These are phyloP conservation scores for Naso thynnoides DNA, from an alignment of 2,797 vertebrate genomes.

Conservation along the genomic window DNA sequence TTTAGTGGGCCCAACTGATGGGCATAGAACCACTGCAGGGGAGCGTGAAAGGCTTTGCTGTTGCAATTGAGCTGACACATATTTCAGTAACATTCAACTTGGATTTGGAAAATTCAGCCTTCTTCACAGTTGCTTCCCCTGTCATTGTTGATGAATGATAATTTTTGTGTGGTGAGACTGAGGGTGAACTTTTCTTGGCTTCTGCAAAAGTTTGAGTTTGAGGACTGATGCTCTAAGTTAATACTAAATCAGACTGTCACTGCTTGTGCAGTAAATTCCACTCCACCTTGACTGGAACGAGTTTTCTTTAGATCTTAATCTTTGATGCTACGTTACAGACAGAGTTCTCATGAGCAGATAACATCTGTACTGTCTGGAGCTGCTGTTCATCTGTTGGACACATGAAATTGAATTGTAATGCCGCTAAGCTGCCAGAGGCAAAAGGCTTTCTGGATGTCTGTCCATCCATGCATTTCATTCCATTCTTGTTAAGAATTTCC, in stretches of 20 bases:
- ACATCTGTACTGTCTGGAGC: conserved; percentile 42
- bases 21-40: too few relatives aligned
- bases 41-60: too few relatives aligned
- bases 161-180: too few relatives aligned
- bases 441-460: not conserved
- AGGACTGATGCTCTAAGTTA: not conserved
- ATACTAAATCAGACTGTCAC: conserved; percentile 1
- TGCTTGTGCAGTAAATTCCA: conserved; percentile 20
- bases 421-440: too few relatives aligned
- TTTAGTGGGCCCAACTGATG: not conserved
- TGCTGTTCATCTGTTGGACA: conserved; percentile 50
- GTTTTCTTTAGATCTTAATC: conserved; percentile 19
- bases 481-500: not conserved
- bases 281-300: conserved; percentile 25
- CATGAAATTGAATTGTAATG: conserved; percentile 40
- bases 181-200: too few relatives aligned
- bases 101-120: too few relatives aligned
- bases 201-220: too few relatives aligned
- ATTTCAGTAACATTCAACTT: too few relatives aligned
- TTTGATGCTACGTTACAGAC: conserved; percentile 26
- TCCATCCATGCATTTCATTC: not conserved
- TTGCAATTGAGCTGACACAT: too few relatives aligned
- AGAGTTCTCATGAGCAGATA: conserved; percentile 35
- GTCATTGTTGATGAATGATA: too few relatives aligned
- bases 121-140: too few relatives aligned